Base-by-base conservation (phyloP, 2,797 vertebrate species). In the Acrossocheilus wenchowensis region DNA sequence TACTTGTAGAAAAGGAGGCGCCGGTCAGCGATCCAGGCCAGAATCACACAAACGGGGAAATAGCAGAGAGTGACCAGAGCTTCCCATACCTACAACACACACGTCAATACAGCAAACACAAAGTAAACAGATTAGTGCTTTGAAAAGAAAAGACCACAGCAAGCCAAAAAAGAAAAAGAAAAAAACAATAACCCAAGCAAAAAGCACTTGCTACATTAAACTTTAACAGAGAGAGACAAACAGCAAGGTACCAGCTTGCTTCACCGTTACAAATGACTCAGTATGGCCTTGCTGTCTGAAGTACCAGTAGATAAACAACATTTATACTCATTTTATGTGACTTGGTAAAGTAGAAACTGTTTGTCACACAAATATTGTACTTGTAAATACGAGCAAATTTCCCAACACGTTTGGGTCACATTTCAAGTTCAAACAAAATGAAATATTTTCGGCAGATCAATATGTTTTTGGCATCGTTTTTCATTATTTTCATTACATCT, bases 11-110 rank as follows among this genome's bases (percentile, higher is more conserved):
- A 98, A 69, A 99, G 95, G 1, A 98, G 92, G 0, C 97, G 92
- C 3, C 98, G 97, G 92, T 99, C 98, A 0, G 98, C 97, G 0
- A 99, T 96, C 98, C 98, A 99, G 17, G 98, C 97, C 90, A 98
- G 94, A 50, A 98, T 90, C 74, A 99, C 98, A 88, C 97, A 98
- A 14, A 97, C 93, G 0, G 98, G 98, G 91, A 99, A 99, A 93
- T 97, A 98, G 84, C 97, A 81, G 34, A 99, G 94, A 0, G 98
- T 99, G 82, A 99, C 95, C 39, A 96, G 87, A 0, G 97, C 98
- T 89, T 99, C 98, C 98, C 98, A 99, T 14, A 99, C 96, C 94
- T 96, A 89, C 73, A 50, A 82, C 11, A 50, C 6, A 73, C 23
- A 66, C 34, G 10, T 15, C 41, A 74, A 72, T 72, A 60, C 15